Base-by-base conservation (phyloP, 2,797 vertebrate species). In the Chaenodraco wilsoni region DNA sequence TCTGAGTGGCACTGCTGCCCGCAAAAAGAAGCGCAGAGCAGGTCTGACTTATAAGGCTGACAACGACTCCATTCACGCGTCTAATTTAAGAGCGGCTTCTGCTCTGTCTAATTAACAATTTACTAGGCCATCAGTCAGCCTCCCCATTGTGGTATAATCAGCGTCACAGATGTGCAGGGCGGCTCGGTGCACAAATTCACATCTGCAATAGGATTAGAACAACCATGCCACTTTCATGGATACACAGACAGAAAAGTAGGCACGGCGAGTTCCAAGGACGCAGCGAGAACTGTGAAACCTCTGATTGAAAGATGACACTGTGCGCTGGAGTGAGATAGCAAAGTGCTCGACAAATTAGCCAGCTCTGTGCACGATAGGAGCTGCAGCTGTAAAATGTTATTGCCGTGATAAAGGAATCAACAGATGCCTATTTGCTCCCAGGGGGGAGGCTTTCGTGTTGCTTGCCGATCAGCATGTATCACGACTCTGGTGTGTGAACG, bases 61-160 rank as follows among this genome's bases (percentile, higher is more conserved):
- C 93, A 94, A 89, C 87, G 67, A 86, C 90, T 92, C 89, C 72
- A 90, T 90, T 93, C 91, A 88, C 76, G 88, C 84, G 69, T 90
- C 94, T 95, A 95, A 94, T 94, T 94, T 95, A 93, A 92, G 92
- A 93, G 82, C 88, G 51, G 87, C 89, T 90, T 93, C 93, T 90
- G 84, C 91, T 90, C 88, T 74, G 89, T 91, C 93, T 95, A 92
- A 94, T 95, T 94, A 94, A 95, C 93, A 94, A 95, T 95, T 95
- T 95, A 95, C 91, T 85, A 93, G 90, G 84, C 90, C 91, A 94
- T 94, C 93, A 90, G 87, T 95, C 94, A 93, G 74, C 75, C 86
- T 79, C 86, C 82, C 87, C 81, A 81, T 88, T 88, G 89, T 89
- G 88, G 83, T 78, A 72, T 85, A 90, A 93, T 93, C 89, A 87